phyloP scores from a whole-genome alignment of 2,888 invertebrate species.

The Cyaniris semiargus region DNA sequence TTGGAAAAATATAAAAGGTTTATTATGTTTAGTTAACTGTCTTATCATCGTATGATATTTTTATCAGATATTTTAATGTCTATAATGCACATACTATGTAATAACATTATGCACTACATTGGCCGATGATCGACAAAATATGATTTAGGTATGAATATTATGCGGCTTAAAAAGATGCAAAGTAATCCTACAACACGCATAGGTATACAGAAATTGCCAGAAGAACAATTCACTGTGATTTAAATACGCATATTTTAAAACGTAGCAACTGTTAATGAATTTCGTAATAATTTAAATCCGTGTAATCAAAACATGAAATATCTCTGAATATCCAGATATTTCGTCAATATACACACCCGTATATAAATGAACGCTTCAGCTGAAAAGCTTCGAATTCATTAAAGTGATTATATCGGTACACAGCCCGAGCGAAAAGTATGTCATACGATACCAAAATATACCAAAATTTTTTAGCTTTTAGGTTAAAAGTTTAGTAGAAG shows the following conservation, averaged over 20 bases:
- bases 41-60: too few species aligned
- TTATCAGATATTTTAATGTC: too few species aligned
- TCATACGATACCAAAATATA: background rate
- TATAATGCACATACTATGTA: background rate
- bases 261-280: background rate
- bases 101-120: too few species aligned
- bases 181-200: too few species aligned
- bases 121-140: background rate
- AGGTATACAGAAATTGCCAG: too few species aligned
- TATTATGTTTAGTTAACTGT: background rate
- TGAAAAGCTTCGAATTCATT: slow-evolving; percentile 17
- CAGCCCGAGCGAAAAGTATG: background rate
- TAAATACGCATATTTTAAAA: background rate
- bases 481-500: too few species aligned
- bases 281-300: background rate
- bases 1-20: background rate
- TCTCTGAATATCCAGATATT: background rate
- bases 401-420: background rate
- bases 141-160: background rate
- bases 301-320: slow-evolving; percentile 12
- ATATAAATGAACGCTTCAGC: background rate
- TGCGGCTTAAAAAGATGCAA: too few species aligned
- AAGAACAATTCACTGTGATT: too few species aligned
- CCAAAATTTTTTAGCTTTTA: background rate
- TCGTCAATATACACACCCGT: background rate